These are phyloP conservation scores for Tauraco erythrolophus DNA, from an alignment of 2,113 vertebrate genomes.

Conservation along the genomic window DNA sequence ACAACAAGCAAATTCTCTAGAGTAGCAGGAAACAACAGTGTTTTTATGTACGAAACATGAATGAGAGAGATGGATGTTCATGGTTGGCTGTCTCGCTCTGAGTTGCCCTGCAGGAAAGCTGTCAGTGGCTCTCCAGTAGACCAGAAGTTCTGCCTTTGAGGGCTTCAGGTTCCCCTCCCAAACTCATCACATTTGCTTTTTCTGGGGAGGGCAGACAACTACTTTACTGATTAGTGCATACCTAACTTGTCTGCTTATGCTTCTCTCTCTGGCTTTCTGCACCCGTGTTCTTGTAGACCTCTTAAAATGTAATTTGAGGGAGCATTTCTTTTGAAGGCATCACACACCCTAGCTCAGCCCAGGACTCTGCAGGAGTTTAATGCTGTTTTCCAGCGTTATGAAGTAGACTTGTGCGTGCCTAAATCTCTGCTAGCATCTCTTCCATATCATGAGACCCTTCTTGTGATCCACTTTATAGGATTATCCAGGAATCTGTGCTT, in stretches of 20 bases:
- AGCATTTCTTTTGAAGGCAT: neutral
- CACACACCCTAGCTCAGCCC: neutral
- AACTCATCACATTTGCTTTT: neutral
- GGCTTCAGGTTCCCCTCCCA: neutral
- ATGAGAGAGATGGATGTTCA: neutral
- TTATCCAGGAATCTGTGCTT: conserved; percentile 3
- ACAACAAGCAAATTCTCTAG: neutral
- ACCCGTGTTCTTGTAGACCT: neutral
- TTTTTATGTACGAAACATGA: neutral
- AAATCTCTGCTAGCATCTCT: neutral
- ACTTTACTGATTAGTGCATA: neutral
- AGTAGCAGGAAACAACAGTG: neutral
- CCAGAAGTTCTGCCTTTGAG: neutral
- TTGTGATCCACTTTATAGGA: neutral
- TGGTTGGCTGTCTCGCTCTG: neutral
- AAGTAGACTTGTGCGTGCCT: neutral
- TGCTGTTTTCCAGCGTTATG: neutral
- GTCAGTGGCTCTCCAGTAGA: neutral
- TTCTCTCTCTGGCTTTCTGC: neutral
- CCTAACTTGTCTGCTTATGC: neutral
- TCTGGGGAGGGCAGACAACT: neutral
- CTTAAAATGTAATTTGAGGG: neutral
- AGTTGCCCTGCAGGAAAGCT: neutral
- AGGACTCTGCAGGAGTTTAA: neutral
- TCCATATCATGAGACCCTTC: neutral